A percentile compares a stretch with the other conserved stretches of the same genome.
phyloP scores from a whole-genome alignment of 2,797 vertebrate genomes.

The Smutsia temminckii region DNA sequence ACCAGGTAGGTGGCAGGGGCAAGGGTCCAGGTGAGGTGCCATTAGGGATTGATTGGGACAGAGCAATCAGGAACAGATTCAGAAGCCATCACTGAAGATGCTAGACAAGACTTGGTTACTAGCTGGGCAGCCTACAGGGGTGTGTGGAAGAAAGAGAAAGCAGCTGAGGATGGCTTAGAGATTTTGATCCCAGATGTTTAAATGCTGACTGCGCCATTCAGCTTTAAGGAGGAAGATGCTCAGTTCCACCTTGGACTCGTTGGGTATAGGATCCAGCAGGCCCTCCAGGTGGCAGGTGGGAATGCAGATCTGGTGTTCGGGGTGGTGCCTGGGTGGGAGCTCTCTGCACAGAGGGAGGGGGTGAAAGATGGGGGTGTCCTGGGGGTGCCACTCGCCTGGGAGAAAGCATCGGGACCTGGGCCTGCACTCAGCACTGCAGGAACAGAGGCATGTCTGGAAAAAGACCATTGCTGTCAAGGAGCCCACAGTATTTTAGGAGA shows the following conservation, averaged over 20 bases:
- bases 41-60: neutral
- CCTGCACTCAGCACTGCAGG: neutral
- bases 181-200: neutral
- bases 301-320: neutral
- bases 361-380: neutral
- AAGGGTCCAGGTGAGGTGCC: neutral
- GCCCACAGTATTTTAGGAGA: neutral
- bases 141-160: neutral
- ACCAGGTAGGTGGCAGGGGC: neutral
- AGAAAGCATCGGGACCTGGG: neutral
- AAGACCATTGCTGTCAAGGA: neutral
- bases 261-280: neutral
- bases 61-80: neutral
- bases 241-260: neutral
- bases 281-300: constrained; percentile 45
- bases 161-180: neutral
- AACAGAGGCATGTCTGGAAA: neutral
- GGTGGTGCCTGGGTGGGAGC: neutral
- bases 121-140: neutral
- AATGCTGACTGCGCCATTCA: constrained; percentile 1
- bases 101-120: neutral
- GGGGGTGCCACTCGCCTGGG: neutral
- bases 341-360: neutral
- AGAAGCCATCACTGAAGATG: neutral
- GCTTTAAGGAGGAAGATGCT: neutral